Evolutionary conservation across 2,888 invertebrate species (phyloP).

Genomic region (Blera fallax): DNA sequence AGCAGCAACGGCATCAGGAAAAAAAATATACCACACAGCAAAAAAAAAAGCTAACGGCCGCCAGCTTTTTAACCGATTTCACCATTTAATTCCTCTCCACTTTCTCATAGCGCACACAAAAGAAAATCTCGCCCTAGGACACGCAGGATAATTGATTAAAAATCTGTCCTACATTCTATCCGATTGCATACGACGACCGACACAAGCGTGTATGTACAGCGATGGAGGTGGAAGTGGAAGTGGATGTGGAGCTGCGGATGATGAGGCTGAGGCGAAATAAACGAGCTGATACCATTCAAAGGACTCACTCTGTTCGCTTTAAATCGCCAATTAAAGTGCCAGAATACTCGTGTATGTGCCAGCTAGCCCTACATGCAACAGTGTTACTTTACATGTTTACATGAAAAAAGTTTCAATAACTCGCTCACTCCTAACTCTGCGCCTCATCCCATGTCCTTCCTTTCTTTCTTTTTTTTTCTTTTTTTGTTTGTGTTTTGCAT

Average conservation of each 20-base stretch:
- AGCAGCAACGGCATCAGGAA: background rate
- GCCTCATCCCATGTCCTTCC: conserved; percentile 55
- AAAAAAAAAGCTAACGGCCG: conserved; percentile 62
- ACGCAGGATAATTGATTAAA: conserved; percentile 72
- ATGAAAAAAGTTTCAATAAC: conserved; percentile 63
- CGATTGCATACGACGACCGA: conserved; percentile 56
- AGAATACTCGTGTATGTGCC: conserved; percentile 26
- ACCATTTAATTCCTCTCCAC: conserved; percentile 65
- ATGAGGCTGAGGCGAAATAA: conserved; percentile 3
- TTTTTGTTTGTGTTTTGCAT: background rate
- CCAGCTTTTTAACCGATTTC: conserved; percentile 64
- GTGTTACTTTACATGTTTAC: conserved; percentile 64
- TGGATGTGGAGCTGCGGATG: background rate
- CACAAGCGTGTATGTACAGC: conserved; percentile 6
- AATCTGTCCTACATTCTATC: conserved; percentile 72
- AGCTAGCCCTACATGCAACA: conserved; percentile 57
- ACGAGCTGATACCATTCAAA: conserved; percentile 38
- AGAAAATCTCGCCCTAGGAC: conserved; percentile 64
- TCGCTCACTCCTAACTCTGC: conserved; percentile 36
- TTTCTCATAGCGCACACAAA: conserved; percentile 54
- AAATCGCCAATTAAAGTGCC: conserved; percentile 67
- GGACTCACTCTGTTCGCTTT: conserved; percentile 24
- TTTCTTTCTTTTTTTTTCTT: background rate
- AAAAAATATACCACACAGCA: conserved; percentile 8
- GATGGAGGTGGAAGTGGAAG: background rate